Percentiles rank a stretch among this genome's conserved stretches.
Conservation (phyloP, 2,113 vertebrate genomes). For the Merops nubicus region DNA sequence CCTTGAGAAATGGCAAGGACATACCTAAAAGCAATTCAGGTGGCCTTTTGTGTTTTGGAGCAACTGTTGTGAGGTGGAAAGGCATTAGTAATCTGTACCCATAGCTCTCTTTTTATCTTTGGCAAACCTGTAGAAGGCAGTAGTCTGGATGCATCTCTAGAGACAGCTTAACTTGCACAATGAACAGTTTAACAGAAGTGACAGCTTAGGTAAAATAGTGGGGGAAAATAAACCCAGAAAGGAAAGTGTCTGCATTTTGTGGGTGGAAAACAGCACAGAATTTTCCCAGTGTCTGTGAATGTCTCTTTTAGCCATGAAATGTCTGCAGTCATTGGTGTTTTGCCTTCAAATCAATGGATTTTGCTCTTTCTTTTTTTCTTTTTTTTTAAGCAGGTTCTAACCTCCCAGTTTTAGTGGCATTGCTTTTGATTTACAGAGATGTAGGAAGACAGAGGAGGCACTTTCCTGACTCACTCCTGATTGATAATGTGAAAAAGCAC, state of each 20-base stretch:
- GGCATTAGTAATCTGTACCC: constrained; percentile 49
- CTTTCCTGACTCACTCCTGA: background rate
- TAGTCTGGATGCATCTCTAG: constrained; percentile 60
- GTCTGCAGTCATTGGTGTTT: background rate
- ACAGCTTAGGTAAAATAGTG: constrained; percentile 55
- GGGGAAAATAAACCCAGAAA: constrained; percentile 48
- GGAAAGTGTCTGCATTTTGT: constrained; percentile 39
- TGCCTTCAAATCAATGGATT: background rate
- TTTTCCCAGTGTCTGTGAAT: background rate
- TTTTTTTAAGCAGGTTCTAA: background rate
- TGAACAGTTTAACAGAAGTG: constrained; percentile 51
- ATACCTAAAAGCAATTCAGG: constrained; percentile 11
- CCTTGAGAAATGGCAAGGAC: constrained; percentile 45
- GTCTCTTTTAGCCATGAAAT: background rate
- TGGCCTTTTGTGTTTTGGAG: constrained; percentile 48
- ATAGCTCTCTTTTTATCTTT: constrained; percentile 62
- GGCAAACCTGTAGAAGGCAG: constrained; percentile 48
- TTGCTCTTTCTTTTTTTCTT: background rate
- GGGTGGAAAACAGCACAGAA: background rate
- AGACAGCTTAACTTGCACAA: constrained; percentile 67
- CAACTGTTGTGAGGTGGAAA: constrained; percentile 26
- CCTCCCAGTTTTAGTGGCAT: background rate
- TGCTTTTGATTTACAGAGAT: constrained; percentile 9
- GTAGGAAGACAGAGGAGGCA: background rate
- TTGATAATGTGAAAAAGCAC: background rate